A percentile compares a stretch with the other conserved stretches of the same genome.
Conservation (phyloP, 2,113 vertebrate species). For the Rhegmatorhina hoffmannsi region DNA sequence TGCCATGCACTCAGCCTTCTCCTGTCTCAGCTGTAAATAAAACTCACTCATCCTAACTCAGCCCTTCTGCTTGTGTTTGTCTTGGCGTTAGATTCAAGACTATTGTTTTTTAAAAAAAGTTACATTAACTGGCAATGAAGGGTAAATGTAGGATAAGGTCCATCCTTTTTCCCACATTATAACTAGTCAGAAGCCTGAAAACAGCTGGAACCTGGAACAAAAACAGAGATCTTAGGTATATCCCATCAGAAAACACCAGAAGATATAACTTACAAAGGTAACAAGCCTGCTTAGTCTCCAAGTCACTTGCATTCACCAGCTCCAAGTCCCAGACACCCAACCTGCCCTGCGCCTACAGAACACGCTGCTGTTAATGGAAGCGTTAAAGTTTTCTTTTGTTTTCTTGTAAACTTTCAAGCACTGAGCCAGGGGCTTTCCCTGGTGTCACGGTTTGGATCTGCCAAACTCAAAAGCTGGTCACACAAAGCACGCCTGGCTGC, state of each 20-base stretch:
- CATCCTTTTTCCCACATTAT: not conserved
- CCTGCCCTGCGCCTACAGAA: not conserved
- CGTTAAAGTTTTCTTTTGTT: not conserved
- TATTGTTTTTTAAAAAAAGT: not conserved
- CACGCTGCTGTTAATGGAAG: not conserved
- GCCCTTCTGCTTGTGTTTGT: not conserved
- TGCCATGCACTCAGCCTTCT: rapidly evolving
- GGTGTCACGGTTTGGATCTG: not conserved
- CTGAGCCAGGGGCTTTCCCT: not conserved
- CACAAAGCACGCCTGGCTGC: not conserved
- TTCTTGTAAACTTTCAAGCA: not conserved
- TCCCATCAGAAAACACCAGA: not conserved
- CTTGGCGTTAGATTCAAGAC: not conserved
- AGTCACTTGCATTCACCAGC: not conserved
- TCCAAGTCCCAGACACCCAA: rapidly evolving
- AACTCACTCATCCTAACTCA: not conserved
- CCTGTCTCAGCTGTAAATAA: not conserved
- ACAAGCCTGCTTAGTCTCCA: not conserved
- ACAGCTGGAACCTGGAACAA: not conserved
- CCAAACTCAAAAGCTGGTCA: not conserved
- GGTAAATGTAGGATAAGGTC: not conserved
- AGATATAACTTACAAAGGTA: not conserved
- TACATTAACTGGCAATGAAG: not conserved
- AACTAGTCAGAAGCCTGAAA: not conserved
- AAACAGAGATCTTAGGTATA: not conserved